Evolutionary conservation across 1,140 invertebrate genomes (phyloP), one percentile per base, ranked within the genome.

Genomic region (Halesus radiatus): DNA sequence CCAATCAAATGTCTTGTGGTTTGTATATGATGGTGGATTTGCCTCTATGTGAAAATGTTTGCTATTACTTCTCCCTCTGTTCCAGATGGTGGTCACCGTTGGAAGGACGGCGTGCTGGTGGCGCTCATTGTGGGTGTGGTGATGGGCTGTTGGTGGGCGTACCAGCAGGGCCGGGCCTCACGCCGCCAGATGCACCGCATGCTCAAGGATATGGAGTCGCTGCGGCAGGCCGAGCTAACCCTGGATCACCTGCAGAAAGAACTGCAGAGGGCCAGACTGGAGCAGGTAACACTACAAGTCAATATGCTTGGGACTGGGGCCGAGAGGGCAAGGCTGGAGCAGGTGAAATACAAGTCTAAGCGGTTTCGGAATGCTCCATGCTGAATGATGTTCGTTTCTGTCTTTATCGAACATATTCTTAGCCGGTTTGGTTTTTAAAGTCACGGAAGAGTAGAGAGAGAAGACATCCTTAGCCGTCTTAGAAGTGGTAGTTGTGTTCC

Each of bases 141-240:
- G 77, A 93, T 95, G 73, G 96, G 96, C n/a, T 95, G 94, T 83
- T 98, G 96, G 95, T 96, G 96, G 87, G 96, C 95, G 1, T 95
- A 96, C 88, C 92, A 95, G 77, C 96, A 97, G 82, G 96, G 97
- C 85, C 96, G 96, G 85, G 94, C 93, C 84, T 97, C 96, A 4
- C 94, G 96, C 82, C 91, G 91, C 73, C 95, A 98, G 85, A 89
- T 98, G 50, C 92, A 93, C 72, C 93, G 96, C 78, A 97, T 98
- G 96, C 94, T 97, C 86, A 94, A 94, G 84, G 96, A 98, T 84
- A 96, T 98, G 95, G 97, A 98, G 85, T 94, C 94, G 83, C 89
- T 99, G 72, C 94, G 96, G 81, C 95, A 94, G 85, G 97, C 97
- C 5, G 97, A 98, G 88, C 91, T 96, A 80, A 94, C 95, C 22